These are phyloP conservation scores for Numenius arquata DNA, from an alignment of 2,113 vertebrate genomes.

Conservation along the genomic window DNA sequence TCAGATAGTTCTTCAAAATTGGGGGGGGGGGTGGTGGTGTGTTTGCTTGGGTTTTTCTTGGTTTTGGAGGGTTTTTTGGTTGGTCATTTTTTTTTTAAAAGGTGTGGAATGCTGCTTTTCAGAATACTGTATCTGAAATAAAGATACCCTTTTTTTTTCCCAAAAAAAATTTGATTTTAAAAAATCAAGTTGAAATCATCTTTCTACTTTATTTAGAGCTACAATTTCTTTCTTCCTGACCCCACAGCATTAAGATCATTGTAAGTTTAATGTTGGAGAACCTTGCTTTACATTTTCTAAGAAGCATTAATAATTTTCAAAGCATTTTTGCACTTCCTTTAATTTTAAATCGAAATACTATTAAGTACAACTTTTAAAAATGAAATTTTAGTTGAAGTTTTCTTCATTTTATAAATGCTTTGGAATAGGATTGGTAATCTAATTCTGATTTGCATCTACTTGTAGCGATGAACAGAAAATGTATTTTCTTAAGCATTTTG, in stretches of 20 bases:
- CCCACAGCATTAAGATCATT: not conserved
- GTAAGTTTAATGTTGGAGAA: not conserved
- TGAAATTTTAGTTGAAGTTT: not conserved
- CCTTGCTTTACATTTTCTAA: not conserved
- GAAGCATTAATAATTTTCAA: not conserved
- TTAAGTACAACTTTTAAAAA: not conserved
- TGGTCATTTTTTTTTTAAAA: too few species aligned
- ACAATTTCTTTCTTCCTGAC: not conserved
- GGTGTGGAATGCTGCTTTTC: not conserved
- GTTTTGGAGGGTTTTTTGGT: not conserved
- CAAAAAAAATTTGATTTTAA: not conserved
- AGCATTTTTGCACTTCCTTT: not conserved
- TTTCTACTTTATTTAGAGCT: not conserved
- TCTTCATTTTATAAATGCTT: not conserved
- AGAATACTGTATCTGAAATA: not conserved
- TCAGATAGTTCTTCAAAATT: not conserved
- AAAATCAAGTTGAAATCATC: not conserved
- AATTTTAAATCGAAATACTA: not conserved
- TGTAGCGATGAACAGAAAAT: not conserved
- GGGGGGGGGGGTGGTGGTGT: too few species aligned
- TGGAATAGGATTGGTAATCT: not conserved
- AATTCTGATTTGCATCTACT: not conserved
- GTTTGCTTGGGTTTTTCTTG: not conserved
- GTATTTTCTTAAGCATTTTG: not conserved
- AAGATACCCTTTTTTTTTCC: not conserved